Evolutionary conservation across 1,140 invertebrate species (phyloP).

Genomic region (Psilanteris sp.): DNA sequence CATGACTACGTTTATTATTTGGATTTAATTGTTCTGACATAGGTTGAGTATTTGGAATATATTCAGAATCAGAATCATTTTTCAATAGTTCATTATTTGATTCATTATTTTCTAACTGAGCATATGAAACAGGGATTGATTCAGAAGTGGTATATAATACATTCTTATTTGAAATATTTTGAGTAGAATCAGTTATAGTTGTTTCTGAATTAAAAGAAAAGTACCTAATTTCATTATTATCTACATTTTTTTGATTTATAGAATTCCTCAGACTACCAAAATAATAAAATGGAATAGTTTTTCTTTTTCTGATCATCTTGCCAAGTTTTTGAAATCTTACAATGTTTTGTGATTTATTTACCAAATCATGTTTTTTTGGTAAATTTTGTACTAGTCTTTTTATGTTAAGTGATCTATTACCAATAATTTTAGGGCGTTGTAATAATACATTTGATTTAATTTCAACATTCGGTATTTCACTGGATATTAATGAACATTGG

Average conservation of each 20-base stretch:
- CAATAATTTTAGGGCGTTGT: too few relatives aligned
- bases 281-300: slow-evolving; percentile 34
- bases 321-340: slow-evolving; percentile 39
- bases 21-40: too few relatives aligned
- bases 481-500: too few relatives aligned
- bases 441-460: too few relatives aligned
- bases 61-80: background rate
- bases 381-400: slow-evolving; percentile 22
- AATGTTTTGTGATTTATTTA: background rate
- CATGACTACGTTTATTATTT: too few relatives aligned
- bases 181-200: background rate
- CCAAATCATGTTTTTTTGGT: slow-evolving; percentile 18
- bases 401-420: background rate
- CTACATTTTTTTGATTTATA: background rate
- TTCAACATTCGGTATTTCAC: too few relatives aligned
- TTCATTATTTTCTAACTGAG: too few relatives aligned
- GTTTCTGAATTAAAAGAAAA: background rate
- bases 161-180: background rate
- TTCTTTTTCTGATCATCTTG: slow-evolving; percentile 16
- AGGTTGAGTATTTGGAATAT: slow-evolving; percentile 1
- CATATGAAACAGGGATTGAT: too few relatives aligned
- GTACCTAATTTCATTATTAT: background rate
- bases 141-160: background rate
- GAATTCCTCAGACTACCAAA: slow-evolving; percentile 2
- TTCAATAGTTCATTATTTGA: too few relatives aligned